phyloP scores from a whole-genome alignment of 2,888 invertebrate genomes.

The Drosophila testacea region DNA sequence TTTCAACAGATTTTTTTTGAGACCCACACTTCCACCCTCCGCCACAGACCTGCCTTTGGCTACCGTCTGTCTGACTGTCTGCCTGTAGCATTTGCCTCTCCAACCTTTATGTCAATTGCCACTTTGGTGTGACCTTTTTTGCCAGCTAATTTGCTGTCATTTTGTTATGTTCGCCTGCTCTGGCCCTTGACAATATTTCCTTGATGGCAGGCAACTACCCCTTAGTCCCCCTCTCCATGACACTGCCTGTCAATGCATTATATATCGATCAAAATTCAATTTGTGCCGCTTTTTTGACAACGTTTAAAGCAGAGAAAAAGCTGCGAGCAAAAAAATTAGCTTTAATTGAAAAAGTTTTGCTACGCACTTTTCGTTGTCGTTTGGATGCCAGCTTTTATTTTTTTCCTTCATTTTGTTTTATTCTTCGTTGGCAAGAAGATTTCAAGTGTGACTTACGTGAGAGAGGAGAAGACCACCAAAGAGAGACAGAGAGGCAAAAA shows the following conservation, averaged over 20 bases:
- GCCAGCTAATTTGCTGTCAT: constrained; percentile 76
- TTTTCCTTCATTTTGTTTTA: constrained; percentile 13
- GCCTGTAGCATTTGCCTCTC: constrained; percentile 9
- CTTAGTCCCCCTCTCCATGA: background rate
- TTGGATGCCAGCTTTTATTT: constrained; percentile 42
- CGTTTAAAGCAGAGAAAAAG: constrained; percentile 46
- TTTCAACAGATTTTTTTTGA: constrained; percentile 1
- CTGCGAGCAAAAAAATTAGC: constrained; percentile 62
- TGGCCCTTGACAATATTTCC: constrained; percentile 18
- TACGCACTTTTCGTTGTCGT: constrained; percentile 59
- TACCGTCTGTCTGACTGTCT: constrained; percentile 6
- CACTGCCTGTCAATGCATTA: constrained; percentile 52
- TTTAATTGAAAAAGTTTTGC: constrained; percentile 80
- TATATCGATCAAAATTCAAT: constrained; percentile 82
- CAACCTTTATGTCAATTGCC: constrained; percentile 35
- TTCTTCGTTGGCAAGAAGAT: constrained; percentile 24
- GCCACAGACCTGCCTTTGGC: background rate
- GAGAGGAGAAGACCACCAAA: constrained; percentile 1
- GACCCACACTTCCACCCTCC: background rate
- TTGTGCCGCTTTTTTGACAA: constrained; percentile 71
- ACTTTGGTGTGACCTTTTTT: constrained; percentile 62
- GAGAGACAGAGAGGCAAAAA: background rate
- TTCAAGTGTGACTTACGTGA: constrained; percentile 52
- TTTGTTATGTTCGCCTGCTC: constrained; percentile 58
- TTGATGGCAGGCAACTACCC: constrained; percentile 7